Evolutionary conservation across 2,797 vertebrate species (phyloP), one percentile per base, ranked within the genome.

Genomic region (Sebastes hubbsi): DNA sequence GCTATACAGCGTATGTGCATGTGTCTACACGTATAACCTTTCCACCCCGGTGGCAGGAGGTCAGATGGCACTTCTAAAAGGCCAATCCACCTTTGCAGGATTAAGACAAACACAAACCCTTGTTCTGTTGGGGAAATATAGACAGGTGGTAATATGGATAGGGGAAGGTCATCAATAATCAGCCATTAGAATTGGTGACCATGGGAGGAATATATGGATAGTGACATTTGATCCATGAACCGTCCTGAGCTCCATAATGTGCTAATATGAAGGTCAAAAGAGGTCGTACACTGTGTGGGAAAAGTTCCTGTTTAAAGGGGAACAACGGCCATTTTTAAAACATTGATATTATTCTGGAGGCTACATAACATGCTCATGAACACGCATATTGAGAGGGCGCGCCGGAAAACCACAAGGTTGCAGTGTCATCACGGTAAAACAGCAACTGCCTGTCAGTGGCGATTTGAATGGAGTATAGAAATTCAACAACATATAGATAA

Each of bases 211-310:
- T 4, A 68, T 13, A 80, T 46, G 27, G 22, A 60, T 14, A 25
- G 68, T 56, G 82, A 80, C 76, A 82, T 80, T 24, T 72, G 22
- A 88, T 63, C 62, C n/a, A 61, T 63, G 42, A 66, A 34, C n/a
- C 32, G 1, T 30, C 49, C 29, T 46, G 22, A 84, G 72, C 8
- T 24, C 20, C 8, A 63, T 13, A 46, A 24, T 8, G 29, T 56
- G 54, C 29, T 14, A 25, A 78, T n/a, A n/a, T 3, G 12, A 80
- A 84, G 61, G 68, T 81, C 73, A 67, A 71, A 77, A 24, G 36
- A 72, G 25, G 36, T 18, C 13, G 1, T 20, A 5, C 13, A 24
- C 13, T 24, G 2, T 49, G 52, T 30, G n/a, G 29, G 59, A 75
- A 67, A 56, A 63, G 20, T 24, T 59, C 29, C n/a, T 63, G 16